These are phyloP conservation scores for Frieseomelitta varia DNA, from an alignment of 1,140 invertebrate genomes.

Conservation along the genomic window DNA sequence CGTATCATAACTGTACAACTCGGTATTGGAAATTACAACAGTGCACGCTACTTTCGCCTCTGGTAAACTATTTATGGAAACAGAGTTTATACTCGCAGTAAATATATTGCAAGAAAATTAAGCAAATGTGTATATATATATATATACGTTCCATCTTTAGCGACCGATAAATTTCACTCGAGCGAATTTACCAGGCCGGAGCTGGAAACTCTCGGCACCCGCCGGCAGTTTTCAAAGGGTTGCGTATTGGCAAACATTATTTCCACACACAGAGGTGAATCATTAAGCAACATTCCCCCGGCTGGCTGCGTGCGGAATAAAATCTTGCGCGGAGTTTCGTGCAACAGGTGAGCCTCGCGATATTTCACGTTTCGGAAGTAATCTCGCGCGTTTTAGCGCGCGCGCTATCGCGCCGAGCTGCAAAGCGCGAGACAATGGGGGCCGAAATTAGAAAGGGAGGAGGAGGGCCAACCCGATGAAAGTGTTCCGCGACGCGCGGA, in stretches of 20 bases:
- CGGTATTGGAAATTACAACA: no score
- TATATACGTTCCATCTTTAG: no score
- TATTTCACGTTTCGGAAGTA: slow-evolving; percentile 52
- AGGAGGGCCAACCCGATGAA: not conserved
- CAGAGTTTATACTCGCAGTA: no score
- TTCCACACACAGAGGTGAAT: slow-evolving; percentile 4
- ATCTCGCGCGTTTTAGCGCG: slow-evolving; percentile 42
- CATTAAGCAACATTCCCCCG: slow-evolving; percentile 30
- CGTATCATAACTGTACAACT: no score
- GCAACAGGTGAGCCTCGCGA: slow-evolving; percentile 53
- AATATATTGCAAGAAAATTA: no score
- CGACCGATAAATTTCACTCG: not conserved
- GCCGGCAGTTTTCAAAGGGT: not conserved
- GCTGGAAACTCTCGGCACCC: not conserved
- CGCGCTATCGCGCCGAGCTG: slow-evolving; percentile 27
- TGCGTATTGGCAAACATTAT: slow-evolving; percentile 4
- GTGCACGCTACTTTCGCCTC: no score
- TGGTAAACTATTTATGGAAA: no score
- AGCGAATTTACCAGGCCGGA: not conserved
- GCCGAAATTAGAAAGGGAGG: slow-evolving; percentile 36
- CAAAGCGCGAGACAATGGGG: slow-evolving; percentile 42
- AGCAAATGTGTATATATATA: no score
- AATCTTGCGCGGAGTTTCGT: slow-evolving; percentile 20
- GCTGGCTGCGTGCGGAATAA: slow-evolving; percentile 28
- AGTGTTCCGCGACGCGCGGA: slow-evolving; percentile 12